phyloP scores from a whole-genome alignment of 1,140 invertebrate species.

The Camponotus pennsylvanicus region DNA sequence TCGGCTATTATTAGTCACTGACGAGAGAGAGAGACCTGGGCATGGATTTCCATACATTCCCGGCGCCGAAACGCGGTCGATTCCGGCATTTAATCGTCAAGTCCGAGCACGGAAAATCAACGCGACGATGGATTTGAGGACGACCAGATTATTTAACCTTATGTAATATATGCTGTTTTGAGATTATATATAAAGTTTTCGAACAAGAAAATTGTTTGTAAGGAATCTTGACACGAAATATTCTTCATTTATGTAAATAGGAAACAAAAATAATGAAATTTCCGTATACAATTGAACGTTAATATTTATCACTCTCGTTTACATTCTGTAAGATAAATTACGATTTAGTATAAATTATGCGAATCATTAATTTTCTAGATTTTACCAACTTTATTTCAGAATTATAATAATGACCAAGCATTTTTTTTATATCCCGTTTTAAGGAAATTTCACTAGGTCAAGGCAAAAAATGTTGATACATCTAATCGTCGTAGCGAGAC shows the following conservation, averaged over 20 bases:
- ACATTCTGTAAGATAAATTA: constrained; percentile 6
- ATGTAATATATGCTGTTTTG: too few species aligned
- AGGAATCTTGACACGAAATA: neutral
- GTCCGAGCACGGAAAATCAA: neutral
- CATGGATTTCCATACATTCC: constrained; percentile 79
- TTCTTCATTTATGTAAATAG: neutral
- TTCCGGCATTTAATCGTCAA: constrained; percentile 28
- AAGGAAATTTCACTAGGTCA: constrained; percentile 30
- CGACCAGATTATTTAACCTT: neutral
- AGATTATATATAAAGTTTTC: neutral
- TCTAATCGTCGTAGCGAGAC: constrained; percentile 27
- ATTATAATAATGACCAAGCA: constrained; percentile 25
- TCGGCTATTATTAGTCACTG: constrained; percentile 78
- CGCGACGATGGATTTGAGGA: neutral
- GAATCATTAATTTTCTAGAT: neutral
- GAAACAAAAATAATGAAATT: constrained; percentile 5
- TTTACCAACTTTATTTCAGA: constrained; percentile 9
- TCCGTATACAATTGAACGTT: neutral
- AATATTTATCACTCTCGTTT: neutral
- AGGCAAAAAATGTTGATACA: neutral
- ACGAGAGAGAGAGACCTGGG: constrained; percentile 56
- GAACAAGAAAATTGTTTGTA: neutral
- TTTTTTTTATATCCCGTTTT: constrained; percentile 22
- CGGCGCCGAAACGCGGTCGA: constrained; percentile 50
- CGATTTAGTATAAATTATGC: neutral